phyloP scores from a whole-genome alignment of 2,113 vertebrate species.

The Oreochromis aureus region DNA sequence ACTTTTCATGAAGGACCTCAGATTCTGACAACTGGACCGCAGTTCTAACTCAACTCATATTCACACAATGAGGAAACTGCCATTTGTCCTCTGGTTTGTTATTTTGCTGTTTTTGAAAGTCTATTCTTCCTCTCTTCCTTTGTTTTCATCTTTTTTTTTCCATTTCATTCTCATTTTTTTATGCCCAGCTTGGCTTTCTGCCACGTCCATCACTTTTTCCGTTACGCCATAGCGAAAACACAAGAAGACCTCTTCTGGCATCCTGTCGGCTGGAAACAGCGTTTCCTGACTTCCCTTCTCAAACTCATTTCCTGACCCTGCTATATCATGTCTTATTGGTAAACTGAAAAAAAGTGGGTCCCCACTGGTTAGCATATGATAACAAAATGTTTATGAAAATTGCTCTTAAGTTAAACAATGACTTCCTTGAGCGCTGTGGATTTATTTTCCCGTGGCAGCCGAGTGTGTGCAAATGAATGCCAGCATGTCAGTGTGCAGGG shows the following conservation, averaged over 20 bases:
- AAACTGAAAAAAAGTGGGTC: neutral
- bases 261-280: constrained; percentile 21
- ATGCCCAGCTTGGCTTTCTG: neutral
- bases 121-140: neutral
- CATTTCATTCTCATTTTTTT: neutral
- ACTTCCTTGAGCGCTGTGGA: neutral
- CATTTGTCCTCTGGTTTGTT: neutral
- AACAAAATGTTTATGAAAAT: neutral
- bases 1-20: neutral
- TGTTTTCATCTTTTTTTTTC: neutral
- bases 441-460: neutral
- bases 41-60: neutral
- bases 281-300: constrained; percentile 21
- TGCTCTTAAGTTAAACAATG: neutral
- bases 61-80: neutral
- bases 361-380: neutral
- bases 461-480: neutral
- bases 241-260: neutral
- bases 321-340: neutral
- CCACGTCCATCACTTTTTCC: constrained; percentile 6
- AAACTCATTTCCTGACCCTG: constrained; percentile 12
- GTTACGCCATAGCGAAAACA: constrained; percentile 15
- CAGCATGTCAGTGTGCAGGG: neutral
- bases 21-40: neutral
- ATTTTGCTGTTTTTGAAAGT: neutral